Conservation (phyloP, 2,797 vertebrate genomes). For the Microtus obscurus region DNA sequence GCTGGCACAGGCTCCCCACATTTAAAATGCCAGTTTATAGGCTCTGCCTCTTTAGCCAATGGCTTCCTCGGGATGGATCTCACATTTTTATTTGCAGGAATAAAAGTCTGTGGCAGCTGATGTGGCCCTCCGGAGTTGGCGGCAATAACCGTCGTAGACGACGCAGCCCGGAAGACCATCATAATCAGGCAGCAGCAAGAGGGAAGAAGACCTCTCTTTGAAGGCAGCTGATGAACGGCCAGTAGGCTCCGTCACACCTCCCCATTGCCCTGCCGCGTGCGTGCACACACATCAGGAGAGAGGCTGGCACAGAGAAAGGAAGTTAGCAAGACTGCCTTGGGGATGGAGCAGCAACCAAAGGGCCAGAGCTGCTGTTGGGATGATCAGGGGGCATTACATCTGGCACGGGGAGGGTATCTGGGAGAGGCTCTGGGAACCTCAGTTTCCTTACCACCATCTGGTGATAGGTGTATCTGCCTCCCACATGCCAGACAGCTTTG, state of each 20-base stretch:
- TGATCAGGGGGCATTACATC: not conserved
- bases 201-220: slow-evolving; percentile 30
- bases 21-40: slow-evolving; percentile 36
- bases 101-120: slow-evolving; percentile 63
- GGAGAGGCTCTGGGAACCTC: not conserved
- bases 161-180: slow-evolving; percentile 5
- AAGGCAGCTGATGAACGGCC: slow-evolving; percentile 50
- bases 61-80: slow-evolving; percentile 42
- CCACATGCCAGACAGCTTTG: not conserved
- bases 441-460: not conserved
- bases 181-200: slow-evolving; percentile 5
- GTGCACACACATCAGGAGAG: not conserved
- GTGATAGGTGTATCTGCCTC: not conserved
- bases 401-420: not conserved
- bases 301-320: not conserved
- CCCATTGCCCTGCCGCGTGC: fast-evolving
- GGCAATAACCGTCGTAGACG: not conserved
- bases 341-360: not conserved
- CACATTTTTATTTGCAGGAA: slow-evolving; percentile 66
- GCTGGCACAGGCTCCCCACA: not conserved
- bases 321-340: not conserved
- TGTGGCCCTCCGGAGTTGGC: slow-evolving; percentile 53
- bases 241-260: not conserved
- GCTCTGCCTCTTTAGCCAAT: slow-evolving; percentile 44
- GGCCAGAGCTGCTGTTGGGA: not conserved